Percentiles rank a stretch among this genome's conserved stretches.
Evolutionary conservation across 2,888 invertebrate species (phyloP).

Genomic region (Aquatica leii): DNA sequence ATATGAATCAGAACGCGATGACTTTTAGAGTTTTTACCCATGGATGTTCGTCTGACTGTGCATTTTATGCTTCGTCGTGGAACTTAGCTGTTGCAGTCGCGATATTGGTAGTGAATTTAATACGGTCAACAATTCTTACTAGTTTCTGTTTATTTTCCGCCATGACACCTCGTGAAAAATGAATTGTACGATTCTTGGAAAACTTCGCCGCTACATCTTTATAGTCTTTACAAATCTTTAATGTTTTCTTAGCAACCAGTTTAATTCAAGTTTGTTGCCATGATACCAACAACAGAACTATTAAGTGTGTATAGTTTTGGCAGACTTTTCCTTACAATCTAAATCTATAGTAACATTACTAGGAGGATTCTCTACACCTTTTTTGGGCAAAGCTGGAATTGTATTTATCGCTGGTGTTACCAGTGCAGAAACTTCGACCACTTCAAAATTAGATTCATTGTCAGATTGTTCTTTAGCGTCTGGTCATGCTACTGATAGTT

Average conservation of each 20-base stretch:
- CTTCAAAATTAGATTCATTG: too few species aligned
- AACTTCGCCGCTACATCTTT: background rate
- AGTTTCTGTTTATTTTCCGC: constrained; percentile 2
- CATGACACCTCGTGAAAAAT: background rate
- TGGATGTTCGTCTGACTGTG: constrained; percentile 3
- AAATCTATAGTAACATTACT: too few species aligned
- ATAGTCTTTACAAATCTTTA: background rate
- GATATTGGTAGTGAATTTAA: background rate
- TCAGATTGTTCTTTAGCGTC: too few species aligned
- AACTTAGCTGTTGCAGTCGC: background rate
- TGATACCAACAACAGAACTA: background rate
- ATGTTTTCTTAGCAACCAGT: background rate
- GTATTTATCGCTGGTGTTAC: too few species aligned
- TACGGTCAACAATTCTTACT: constrained; percentile 9
- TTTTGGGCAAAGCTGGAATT: too few species aligned
- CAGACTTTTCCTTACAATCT: too few species aligned
- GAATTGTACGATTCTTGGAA: background rate
- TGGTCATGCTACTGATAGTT: too few species aligned
- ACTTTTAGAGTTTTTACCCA: too few species aligned
- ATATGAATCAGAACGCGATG: background rate
- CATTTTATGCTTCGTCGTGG: background rate
- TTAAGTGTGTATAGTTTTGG: too few species aligned
- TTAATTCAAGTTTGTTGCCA: background rate
- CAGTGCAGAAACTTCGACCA: too few species aligned
- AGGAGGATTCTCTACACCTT: too few species aligned